Evolutionary conservation across 2,888 invertebrate species (phyloP), one percentile per base, ranked within the genome.

Genomic region (Tinea trinotella): DNA sequence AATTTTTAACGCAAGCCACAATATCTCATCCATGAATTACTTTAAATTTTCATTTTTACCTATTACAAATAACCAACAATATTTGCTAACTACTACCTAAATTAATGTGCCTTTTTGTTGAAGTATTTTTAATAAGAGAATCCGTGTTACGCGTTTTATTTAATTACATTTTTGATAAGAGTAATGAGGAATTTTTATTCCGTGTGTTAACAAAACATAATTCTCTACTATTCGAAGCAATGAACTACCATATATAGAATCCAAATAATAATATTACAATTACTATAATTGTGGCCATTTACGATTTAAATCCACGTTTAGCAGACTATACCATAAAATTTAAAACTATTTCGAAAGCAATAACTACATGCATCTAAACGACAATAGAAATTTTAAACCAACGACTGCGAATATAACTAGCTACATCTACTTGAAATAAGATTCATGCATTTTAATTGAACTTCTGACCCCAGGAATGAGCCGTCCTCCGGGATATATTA

Each of bases 1-100:
- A 71, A 76, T 76, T 70, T 75, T 69, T 70, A 74, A 75, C 70
- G 71, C 74, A 74, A 81, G 76, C 76, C 68, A 64, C 59, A 65
- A 64, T 62, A 64, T 67, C 70, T 76, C 76, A 77, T 73, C 73
- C 76, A 71, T 77, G 70, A 76, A 76, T 64, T 46, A 46, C 5
- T 46, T 46, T 46, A 19, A 46, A 40, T 40, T 40, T 17, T 15
- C n/a, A 46, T 19, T 46, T 46, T 19, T 19, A 46, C 17, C 46
- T 46, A 46, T 46, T 46, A 46, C 46, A 46, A 46, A 46, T n/a
- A 17, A 40, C 40, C n/a, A 6, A 40, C 40, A 40, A 40, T 40
- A 40, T 40, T 40, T 40, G 40, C 40, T 50, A 50, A 50, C 50
- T 50, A 12, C 50, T n/a, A n/a, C n/a, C n/a, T 22, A 40, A 40